These are phyloP conservation scores for Eleginops maclovinus DNA, from an alignment of 2,113 vertebrate species.

Conservation along the genomic window DNA sequence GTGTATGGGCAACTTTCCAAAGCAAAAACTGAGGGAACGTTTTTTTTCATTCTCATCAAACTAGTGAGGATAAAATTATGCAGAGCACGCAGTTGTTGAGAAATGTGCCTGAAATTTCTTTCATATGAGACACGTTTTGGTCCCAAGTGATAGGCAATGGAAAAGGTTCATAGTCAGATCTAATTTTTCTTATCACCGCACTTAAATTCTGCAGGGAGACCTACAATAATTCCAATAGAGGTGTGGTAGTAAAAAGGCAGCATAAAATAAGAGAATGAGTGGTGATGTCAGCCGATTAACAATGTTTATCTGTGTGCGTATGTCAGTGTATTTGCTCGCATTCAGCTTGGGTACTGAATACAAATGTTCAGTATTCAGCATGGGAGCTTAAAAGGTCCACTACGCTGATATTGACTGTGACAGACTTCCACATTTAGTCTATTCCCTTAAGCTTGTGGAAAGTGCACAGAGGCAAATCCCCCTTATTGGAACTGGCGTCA, in stretches of 20 bases:
- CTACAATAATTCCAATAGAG: conserved; percentile 16
- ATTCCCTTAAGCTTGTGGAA: conserved; percentile 43
- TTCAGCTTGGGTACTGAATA: conserved; percentile 18
- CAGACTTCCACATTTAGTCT: conserved; percentile 31
- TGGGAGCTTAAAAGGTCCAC: conserved; percentile 33
- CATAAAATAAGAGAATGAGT: not conserved
- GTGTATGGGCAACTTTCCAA: conserved; percentile 17
- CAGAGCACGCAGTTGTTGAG: not conserved
- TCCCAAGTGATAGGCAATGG: conserved; percentile 9
- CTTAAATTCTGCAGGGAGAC: conserved; percentile 20
- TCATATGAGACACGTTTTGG: not conserved
- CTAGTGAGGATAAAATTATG: conserved; percentile 12
- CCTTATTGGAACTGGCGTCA: conserved; percentile 48
- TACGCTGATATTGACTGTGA: conserved; percentile 29
- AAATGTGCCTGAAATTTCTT: conserved; percentile 32
- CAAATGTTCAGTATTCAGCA: conserved; percentile 41
- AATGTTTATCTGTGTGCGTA: not conserved
- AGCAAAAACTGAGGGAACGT: conserved; percentile 15
- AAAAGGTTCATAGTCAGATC: conserved; percentile 33
- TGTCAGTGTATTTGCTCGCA: not conserved
- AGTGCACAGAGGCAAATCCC: conserved; percentile 45
- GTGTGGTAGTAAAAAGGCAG: not conserved
- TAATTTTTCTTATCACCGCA: conserved; percentile 29
- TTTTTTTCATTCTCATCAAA: conserved; percentile 20
- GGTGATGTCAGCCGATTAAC: not conserved